phyloP scores from a whole-genome alignment of 2,113 vertebrate species.

The Sinosuthora webbiana region DNA sequence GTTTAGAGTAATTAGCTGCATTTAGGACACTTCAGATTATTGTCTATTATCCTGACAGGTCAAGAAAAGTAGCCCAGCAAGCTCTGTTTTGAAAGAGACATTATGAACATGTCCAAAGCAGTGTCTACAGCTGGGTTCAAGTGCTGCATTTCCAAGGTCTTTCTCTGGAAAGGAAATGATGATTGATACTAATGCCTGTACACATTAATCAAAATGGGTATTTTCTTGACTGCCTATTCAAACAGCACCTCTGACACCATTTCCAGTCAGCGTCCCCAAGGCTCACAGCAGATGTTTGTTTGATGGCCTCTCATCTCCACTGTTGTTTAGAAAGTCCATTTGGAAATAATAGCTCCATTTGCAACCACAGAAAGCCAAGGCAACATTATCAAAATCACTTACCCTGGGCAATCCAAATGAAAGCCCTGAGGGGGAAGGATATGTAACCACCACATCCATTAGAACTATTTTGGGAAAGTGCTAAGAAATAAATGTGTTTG shows the following conservation, averaged over 20 bases:
- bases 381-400: conserved; percentile 12
- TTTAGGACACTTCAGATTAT: conserved; percentile 12
- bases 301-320: not conserved
- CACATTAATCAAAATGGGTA: conserved; percentile 21
- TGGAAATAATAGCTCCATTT: conserved; percentile 43
- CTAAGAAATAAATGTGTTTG: not conserved
- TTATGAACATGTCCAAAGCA: conserved; percentile 8
- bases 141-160: conserved; percentile 9
- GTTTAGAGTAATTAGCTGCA: conserved; percentile 29
- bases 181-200: conserved; percentile 34
- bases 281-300: conserved; percentile 5
- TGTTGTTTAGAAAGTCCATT: conserved; percentile 34
- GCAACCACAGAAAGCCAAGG: not conserved
- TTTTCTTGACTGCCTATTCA: conserved; percentile 25
- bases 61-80: not conserved
- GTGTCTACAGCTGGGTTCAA: conserved; percentile 18
- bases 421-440: not conserved
- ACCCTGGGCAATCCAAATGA: not conserved
- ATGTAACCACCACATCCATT: not conserved
- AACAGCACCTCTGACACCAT: not conserved
- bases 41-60: not conserved
- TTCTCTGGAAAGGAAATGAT: conserved; percentile 37
- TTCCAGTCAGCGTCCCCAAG: not conserved
- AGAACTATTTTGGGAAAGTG: not conserved
- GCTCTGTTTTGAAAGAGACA: conserved; percentile 5